These are phyloP conservation scores for Scatophagus argus DNA, from an alignment of 2,113 vertebrate species.

Conservation along the genomic window DNA sequence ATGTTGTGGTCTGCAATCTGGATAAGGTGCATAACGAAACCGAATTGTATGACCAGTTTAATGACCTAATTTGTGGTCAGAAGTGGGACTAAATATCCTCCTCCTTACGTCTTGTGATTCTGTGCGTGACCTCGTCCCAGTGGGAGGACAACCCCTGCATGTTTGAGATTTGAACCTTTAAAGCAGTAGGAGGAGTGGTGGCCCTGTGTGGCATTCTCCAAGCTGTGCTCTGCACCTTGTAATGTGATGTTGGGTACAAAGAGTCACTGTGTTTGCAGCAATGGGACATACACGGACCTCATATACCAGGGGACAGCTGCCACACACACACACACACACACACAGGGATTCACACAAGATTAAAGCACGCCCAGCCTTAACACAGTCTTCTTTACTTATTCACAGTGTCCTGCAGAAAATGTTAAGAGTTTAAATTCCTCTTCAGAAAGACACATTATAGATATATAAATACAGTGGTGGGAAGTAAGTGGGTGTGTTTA, in stretches of 20 bases:
- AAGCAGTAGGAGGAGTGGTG: slow-evolving; percentile 35
- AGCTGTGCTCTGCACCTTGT: slow-evolving; percentile 29
- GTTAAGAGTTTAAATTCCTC: slow-evolving; percentile 14
- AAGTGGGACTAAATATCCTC: background rate
- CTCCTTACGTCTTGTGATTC: background rate
- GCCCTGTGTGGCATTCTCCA: slow-evolving; percentile 45
- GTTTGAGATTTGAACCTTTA: slow-evolving; percentile 39
- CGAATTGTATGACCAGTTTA: background rate
- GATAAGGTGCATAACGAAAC: background rate
- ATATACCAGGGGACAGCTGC: slow-evolving; percentile 75
- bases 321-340: slow-evolving; percentile 24
- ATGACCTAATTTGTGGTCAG: background rate
- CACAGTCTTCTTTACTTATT: slow-evolving; percentile 32
- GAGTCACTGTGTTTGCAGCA: slow-evolving; percentile 59
- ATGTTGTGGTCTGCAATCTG: slow-evolving; percentile 10
- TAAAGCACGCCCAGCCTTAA: slow-evolving; percentile 40
- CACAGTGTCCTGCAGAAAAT: slow-evolving; percentile 34
- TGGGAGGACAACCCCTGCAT: slow-evolving; percentile 9
- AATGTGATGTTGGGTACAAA: slow-evolving; percentile 62
- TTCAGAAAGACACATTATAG: background rate
- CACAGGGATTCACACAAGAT: slow-evolving; percentile 14
- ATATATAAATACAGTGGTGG: too few relatives aligned
- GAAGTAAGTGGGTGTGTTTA: too few relatives aligned
- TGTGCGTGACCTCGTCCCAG: slow-evolving; percentile 7
- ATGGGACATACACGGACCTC: slow-evolving; percentile 48